phyloP scores from a whole-genome alignment of 2,888 invertebrate genomes.

The Scelioninae gen. 1 region DNA sequence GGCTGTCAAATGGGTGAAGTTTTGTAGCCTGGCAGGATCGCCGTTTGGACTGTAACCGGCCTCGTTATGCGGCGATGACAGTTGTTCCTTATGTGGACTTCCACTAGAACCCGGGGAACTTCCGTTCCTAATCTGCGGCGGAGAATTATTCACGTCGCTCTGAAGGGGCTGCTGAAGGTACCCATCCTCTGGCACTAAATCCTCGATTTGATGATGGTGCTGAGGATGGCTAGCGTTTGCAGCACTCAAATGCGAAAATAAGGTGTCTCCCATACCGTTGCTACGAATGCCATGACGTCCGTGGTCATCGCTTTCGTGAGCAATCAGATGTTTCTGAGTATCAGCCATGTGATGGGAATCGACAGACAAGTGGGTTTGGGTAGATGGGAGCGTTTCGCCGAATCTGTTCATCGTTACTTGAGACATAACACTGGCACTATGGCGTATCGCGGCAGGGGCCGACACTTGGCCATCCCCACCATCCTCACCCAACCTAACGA shows the following conservation, averaged over 20 bases:
- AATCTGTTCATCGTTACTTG: conserved; percentile 83
- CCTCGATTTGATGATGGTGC: conserved; percentile 71
- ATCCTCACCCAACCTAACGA: conserved; percentile 78
- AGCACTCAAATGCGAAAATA: conserved; percentile 73
- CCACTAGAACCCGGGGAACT: conserved; percentile 81
- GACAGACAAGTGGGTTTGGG: conserved; percentile 74
- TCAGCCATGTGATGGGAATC: conserved; percentile 66
- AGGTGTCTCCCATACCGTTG: conserved; percentile 74
- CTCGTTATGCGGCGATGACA: conserved; percentile 76
- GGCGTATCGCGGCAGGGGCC: conserved; percentile 79
- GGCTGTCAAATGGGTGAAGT: conserved; percentile 81
- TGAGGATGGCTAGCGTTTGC: conserved; percentile 68
- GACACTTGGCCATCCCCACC: conserved; percentile 81
- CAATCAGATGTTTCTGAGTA: conserved; percentile 62
- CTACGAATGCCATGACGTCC: conserved; percentile 76
- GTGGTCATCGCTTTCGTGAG: conserved; percentile 72
- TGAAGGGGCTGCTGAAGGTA: conserved; percentile 81
- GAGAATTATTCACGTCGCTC: conserved; percentile 74
- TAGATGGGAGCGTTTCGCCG: conserved; percentile 80
- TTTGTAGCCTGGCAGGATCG: conserved; percentile 78
- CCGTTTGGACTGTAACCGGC: conserved; percentile 77
- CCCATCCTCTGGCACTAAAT: conserved; percentile 77
- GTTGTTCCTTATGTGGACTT: conserved; percentile 77
- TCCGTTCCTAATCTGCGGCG: conserved; percentile 75
- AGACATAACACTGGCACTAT: too few relatives aligned